Percentiles rank a stretch among this genome's conserved stretches.
These are phyloP conservation scores for Palloptera scutellata DNA, from an alignment of 2,888 invertebrate species.

Conservation along the genomic window DNA sequence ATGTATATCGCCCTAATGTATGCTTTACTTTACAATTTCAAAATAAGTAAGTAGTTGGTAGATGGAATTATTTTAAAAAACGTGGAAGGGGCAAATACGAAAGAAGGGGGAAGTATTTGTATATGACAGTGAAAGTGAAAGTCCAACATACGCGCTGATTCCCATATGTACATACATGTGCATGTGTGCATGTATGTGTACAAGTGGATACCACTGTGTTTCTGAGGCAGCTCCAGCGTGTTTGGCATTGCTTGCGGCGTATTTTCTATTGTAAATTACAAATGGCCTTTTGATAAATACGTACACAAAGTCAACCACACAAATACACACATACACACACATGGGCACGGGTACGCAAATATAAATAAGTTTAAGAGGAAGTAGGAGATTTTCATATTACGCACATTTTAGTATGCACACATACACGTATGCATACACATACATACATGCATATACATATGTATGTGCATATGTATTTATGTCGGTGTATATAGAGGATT, in stretches of 20 bases:
- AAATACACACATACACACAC: neutral
- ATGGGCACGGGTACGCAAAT: neutral
- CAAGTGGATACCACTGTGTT: constrained; percentile 10
- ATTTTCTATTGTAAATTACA: too few relatives aligned
- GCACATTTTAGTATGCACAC: neutral
- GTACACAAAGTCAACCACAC: neutral
- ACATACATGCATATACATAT: neutral
- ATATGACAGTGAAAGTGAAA: too few relatives aligned
- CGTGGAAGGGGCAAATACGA: too few relatives aligned
- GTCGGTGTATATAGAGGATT: constrained; percentile 34
- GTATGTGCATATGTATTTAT: too few relatives aligned
- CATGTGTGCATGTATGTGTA: neutral
- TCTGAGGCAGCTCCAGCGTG: neutral
- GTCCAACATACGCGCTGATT: too few relatives aligned
- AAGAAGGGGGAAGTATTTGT: too few relatives aligned
- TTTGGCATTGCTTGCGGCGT: neutral
- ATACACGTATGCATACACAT: neutral
- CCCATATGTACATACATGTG: neutral
- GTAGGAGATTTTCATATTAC: neutral
- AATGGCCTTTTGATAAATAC: neutral
- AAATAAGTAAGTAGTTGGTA: too few relatives aligned
- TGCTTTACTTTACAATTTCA: too few relatives aligned
- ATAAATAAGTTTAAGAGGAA: too few relatives aligned
- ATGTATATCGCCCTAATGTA: too few relatives aligned
- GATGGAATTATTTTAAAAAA: too few relatives aligned